phyloP scores from a whole-genome alignment of 2,797 vertebrate genomes.

The Sebastes taczanowskii region DNA sequence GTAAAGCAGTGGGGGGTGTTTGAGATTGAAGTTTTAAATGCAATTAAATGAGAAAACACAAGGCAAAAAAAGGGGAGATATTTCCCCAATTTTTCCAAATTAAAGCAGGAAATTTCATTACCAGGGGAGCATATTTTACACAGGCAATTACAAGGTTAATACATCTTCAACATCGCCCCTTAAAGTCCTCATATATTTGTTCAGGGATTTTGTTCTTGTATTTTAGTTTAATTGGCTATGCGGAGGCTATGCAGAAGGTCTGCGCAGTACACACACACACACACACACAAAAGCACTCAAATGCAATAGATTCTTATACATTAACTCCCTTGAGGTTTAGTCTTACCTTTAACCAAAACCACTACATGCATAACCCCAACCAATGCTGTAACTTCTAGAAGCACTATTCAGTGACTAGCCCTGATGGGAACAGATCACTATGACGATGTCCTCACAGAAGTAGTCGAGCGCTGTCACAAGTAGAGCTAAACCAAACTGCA shows the following conservation, averaged over 20 bases:
- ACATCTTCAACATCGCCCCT: conserved; percentile 75
- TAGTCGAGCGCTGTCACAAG: conserved; percentile 19
- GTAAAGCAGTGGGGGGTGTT: conserved; percentile 65
- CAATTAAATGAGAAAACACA: conserved; percentile 77
- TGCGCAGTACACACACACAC: conserved; percentile 7
- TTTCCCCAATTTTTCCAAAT: conserved; percentile 79
- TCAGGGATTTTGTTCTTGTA: conserved; percentile 68
- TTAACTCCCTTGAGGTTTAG: conserved; percentile 11
- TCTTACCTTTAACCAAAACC: conserved; percentile 11
- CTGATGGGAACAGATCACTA: neutral
- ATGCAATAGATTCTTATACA: conserved; percentile 22
- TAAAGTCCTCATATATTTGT: conserved; percentile 70
- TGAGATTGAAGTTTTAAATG: conserved; percentile 78
- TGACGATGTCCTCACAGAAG: conserved; percentile 8
- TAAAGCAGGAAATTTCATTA: conserved; percentile 81
- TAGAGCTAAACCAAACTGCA: conserved; percentile 3
- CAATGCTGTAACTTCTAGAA: neutral
- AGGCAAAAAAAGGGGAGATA: conserved; percentile 66
- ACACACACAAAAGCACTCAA: neutral
- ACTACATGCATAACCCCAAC: neutral
- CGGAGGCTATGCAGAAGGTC: conserved; percentile 44
- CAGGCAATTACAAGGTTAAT: conserved; percentile 82
- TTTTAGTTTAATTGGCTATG: conserved; percentile 74
- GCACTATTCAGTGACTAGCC: neutral
- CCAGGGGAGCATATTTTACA: conserved; percentile 74